Percentiles rank a stretch among this genome's conserved stretches.
Conservation (phyloP, 92 coral and sea anemone species). For the Porites lobata region DNA sequence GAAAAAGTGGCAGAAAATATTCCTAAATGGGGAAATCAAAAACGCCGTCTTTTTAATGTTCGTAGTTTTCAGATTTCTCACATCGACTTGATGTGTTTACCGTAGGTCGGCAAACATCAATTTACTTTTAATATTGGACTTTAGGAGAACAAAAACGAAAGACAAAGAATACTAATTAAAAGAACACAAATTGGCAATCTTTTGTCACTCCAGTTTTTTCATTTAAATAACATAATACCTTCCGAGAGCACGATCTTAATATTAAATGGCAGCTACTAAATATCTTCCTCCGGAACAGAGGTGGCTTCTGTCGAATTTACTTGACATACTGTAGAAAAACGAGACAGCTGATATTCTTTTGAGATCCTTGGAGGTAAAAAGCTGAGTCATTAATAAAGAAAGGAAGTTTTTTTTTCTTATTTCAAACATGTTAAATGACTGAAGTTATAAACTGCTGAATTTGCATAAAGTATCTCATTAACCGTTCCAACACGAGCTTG, state of each 20-base stretch:
- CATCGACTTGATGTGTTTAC: conserved; percentile 5
- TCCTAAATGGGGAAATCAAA: no score
- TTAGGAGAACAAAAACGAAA: neutral
- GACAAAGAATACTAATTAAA: conserved; percentile 26
- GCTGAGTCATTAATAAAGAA: conserved; percentile 11
- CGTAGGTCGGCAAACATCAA: conserved; percentile 7
- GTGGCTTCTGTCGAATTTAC: neutral
- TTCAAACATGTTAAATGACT: neutral
- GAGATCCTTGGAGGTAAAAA: neutral
- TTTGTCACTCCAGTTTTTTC: conserved; percentile 12
- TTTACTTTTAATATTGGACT: conserved; percentile 23
- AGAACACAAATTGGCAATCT: conserved; percentile 23
- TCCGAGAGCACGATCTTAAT: conserved; percentile 18
- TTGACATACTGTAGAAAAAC: neutral
- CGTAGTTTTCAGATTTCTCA: neutral
- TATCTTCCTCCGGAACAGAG: conserved; percentile 3
- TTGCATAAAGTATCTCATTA: conserved; percentile 10
- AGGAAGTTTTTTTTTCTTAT: neutral
- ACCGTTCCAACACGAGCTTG: neutral
- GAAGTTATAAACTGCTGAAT: neutral
- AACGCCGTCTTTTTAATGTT: no score
- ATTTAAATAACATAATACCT: conserved; percentile 8
- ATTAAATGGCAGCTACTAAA: conserved; percentile 1
- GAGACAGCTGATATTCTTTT: neutral
- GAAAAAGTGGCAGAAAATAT: no score